phyloP scores from a whole-genome alignment of 2,113 vertebrate genomes.

The Ellobius talpinus region DNA sequence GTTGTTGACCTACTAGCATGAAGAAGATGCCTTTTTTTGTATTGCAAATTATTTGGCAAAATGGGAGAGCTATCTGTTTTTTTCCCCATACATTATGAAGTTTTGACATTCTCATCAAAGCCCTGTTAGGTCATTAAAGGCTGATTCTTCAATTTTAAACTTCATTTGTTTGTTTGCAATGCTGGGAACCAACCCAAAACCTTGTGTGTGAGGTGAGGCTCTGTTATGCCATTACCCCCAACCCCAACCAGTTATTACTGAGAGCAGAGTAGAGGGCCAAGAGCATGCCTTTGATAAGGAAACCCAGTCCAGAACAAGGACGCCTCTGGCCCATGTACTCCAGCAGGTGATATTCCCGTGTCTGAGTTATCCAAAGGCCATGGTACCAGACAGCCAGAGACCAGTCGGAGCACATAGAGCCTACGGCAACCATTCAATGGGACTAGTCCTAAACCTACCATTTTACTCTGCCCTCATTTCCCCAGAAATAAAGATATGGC shows the following conservation, averaged over 20 bases:
- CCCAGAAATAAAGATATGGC: background rate
- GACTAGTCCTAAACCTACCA: background rate
- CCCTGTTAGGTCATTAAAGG: background rate
- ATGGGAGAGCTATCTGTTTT: background rate
- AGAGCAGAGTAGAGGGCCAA: background rate
- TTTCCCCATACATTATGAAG: background rate
- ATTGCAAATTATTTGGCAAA: background rate
- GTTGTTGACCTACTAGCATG: background rate
- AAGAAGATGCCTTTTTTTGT: background rate
- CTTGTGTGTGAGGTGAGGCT: background rate
- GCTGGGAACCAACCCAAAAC: background rate
- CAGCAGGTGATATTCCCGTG: background rate
- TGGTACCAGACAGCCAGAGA: background rate
- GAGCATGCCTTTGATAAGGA: background rate
- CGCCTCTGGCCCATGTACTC: background rate
- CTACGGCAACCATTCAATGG: background rate
- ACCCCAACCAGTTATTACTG: background rate
- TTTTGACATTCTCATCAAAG: background rate
- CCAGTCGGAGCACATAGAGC: background rate
- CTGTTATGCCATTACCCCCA: too few relatives aligned
- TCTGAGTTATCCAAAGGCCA: background rate
- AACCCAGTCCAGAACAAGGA: background rate
- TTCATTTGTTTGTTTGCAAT: background rate
- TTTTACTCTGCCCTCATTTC: background rate
- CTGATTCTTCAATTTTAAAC: background rate